phyloP scores from a whole-genome alignment of 37 sponge, comb jelly and placozoan species.

The Halichondria panicea region DNA sequence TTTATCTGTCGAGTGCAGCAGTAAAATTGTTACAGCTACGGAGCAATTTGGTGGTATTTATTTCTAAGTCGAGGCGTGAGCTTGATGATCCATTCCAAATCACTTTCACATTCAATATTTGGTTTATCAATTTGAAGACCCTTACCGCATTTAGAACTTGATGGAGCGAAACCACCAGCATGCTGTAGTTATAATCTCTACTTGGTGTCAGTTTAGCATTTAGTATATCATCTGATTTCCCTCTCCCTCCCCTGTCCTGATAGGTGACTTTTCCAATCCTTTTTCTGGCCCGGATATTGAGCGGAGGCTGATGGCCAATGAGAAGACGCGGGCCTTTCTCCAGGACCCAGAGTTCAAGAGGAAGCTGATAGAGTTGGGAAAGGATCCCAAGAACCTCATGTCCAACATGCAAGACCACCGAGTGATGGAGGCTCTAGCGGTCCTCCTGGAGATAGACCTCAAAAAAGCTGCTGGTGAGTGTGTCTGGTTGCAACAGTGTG shows the following conservation, averaged over 20 bases:
- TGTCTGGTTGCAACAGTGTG: background rate
- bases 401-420: conserved; percentile 46
- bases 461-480: background rate
- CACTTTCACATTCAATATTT: too few relatives aligned
- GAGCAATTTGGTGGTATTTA: too few relatives aligned
- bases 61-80: too few relatives aligned
- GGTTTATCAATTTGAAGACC: too few relatives aligned
- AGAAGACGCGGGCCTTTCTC: conserved; percentile 59
- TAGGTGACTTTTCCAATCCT: conserved; percentile 58
- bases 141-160: too few relatives aligned
- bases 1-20: too few relatives aligned
- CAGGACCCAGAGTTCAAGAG: conserved; percentile 54
- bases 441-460: conserved; percentile 59
- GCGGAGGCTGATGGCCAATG: conserved; percentile 40
- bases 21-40: too few relatives aligned
- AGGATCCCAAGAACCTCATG: conserved; percentile 16
- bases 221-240: background rate
- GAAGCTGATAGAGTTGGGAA: conserved; percentile 33
- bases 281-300: conserved; percentile 41
- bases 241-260: background rate
- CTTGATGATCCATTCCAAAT: too few relatives aligned
- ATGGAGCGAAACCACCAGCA: too few relatives aligned
- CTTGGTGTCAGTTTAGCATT: too few relatives aligned
- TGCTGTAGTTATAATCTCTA: too few relatives aligned
- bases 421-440: conserved; percentile 49